Evolutionary conservation across 2,797 vertebrate genomes (phyloP).

Genomic region (Notoglanidium macrostoma): DNA sequence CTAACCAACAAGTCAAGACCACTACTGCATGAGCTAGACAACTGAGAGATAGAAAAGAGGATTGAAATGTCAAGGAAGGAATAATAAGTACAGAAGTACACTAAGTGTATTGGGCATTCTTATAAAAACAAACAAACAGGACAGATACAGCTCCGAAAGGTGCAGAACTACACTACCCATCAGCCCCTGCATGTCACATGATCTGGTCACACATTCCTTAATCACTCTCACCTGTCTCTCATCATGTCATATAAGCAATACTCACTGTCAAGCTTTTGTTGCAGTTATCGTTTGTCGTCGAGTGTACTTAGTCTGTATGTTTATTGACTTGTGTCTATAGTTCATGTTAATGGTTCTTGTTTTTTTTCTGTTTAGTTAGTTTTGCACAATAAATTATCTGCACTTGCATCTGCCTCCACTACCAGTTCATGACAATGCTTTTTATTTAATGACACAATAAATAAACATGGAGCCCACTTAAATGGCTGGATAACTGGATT

Average conservation of each 20-base stretch:
- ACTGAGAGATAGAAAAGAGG: conserved; percentile 66
- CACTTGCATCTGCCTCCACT: background rate
- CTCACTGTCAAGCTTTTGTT: background rate
- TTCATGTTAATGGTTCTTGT: background rate
- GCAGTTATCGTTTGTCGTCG: background rate
- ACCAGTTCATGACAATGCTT: background rate
- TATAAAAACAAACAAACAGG: background rate
- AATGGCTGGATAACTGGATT: background rate
- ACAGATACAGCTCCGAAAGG: background rate
- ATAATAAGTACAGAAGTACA: background rate
- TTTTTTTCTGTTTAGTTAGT: background rate
- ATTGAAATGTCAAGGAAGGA: background rate
- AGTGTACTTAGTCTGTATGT: background rate
- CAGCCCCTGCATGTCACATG: background rate
- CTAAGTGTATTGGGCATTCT: background rate
- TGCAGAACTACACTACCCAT: background rate
- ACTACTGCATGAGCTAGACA: conserved; percentile 84
- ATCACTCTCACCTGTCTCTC: background rate
- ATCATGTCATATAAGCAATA: background rate
- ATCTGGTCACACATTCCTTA: background rate
- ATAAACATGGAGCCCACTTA: background rate
- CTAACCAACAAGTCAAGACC: conserved; percentile 88
- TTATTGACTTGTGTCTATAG: background rate
- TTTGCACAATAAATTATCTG: background rate
- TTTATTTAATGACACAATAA: background rate